These are phyloP conservation scores for Proctacanthus coquilletti DNA, from an alignment of 1,140 invertebrate genomes.

Conservation along the genomic window DNA sequence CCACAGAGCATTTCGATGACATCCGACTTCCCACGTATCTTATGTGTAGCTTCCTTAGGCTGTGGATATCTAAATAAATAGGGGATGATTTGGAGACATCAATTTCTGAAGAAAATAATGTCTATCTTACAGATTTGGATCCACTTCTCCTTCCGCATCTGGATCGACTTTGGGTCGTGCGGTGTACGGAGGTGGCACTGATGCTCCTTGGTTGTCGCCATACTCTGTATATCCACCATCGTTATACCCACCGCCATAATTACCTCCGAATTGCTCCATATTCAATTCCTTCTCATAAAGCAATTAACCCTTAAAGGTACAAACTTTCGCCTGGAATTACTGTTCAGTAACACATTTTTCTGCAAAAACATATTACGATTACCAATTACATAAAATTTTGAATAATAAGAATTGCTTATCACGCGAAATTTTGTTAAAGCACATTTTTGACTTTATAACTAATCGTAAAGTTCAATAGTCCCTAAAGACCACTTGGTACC, in stretches of 20 bases:
- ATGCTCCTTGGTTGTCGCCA: slow-evolving; percentile 15
- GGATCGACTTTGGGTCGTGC: slow-evolving; percentile 54
- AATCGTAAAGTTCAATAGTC: too few relatives aligned
- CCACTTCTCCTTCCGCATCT: slow-evolving; percentile 56
- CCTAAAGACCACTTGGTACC: too few relatives aligned
- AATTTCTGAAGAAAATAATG: background rate
- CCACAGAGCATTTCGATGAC: slow-evolving; percentile 71
- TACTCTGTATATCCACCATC: slow-evolving; percentile 6
- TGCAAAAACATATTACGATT: too few relatives aligned
- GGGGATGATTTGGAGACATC: background rate
- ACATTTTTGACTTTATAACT: too few relatives aligned
- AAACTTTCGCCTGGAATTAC: too few relatives aligned
- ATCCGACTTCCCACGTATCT: slow-evolving; percentile 71
- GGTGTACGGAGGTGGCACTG: slow-evolving; percentile 14
- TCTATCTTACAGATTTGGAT: slow-evolving; percentile 41
- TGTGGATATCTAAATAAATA: slow-evolving; percentile 43
- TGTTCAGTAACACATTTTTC: too few relatives aligned
- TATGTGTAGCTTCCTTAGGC: slow-evolving; percentile 75
- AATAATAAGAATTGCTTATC: too few relatives aligned
- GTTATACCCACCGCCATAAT: background rate
- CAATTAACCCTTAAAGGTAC: too few relatives aligned
- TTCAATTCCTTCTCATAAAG: too few relatives aligned
- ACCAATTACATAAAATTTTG: too few relatives aligned
- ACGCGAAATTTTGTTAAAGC: too few relatives aligned
- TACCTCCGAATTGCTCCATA: too few relatives aligned